Conservation (phyloP, 92 coral and sea anemone species). For the Desmophyllum pertusum region DNA sequence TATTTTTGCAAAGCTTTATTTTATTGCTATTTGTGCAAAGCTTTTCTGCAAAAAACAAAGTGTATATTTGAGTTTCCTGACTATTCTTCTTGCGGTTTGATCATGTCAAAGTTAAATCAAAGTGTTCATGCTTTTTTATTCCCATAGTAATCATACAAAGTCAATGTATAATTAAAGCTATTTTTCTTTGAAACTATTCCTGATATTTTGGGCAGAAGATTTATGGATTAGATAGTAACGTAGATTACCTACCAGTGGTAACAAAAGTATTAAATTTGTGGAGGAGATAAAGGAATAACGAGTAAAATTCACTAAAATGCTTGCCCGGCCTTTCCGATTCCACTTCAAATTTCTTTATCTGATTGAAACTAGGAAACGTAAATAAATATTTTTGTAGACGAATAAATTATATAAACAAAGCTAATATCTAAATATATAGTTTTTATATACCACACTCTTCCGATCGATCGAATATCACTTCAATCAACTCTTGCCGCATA, state of each 20-base stretch:
- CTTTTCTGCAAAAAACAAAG: too few relatives aligned
- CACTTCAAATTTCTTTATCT: slow-evolving; percentile 9
- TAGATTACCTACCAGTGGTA: neutral
- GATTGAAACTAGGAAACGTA: slow-evolving; percentile 38
- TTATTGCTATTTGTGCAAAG: too few relatives aligned
- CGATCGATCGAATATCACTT: neutral
- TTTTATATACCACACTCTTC: neutral
- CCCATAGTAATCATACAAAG: too few relatives aligned
- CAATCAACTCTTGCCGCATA: slow-evolving; percentile 3
- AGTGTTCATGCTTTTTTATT: too few relatives aligned
- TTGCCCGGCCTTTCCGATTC: neutral
- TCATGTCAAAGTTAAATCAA: too few relatives aligned
- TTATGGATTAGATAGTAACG: neutral
- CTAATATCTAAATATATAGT: slow-evolving; percentile 10
- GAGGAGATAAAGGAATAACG: too few relatives aligned
- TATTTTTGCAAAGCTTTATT: too few relatives aligned
- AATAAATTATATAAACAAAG: slow-evolving; percentile 15
- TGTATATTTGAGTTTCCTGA: too few relatives aligned
- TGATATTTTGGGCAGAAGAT: slow-evolving; percentile 1
- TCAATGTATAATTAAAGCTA: neutral
- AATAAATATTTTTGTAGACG: slow-evolving; percentile 42
- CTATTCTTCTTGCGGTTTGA: too few relatives aligned
- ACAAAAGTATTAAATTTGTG: neutral
- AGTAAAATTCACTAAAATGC: neutral
- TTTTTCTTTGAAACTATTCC: neutral